Evolutionary conservation across 2,888 invertebrate genomes (phyloP).

Genomic region (Colostygia pectinataria): DNA sequence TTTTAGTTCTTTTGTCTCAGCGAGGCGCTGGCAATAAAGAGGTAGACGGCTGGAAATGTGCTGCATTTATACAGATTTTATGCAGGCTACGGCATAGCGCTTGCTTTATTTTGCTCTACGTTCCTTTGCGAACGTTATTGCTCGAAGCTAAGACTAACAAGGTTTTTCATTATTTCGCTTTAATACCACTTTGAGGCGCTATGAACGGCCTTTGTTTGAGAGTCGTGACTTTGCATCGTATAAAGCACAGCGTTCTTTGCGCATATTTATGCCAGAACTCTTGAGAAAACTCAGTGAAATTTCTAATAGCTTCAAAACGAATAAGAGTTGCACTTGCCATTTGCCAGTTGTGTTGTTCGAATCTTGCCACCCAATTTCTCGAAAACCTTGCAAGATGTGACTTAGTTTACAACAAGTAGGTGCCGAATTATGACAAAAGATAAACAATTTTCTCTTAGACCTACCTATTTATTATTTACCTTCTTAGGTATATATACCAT

Average conservation of each 20-base stretch:
- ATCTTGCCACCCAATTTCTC: too few species aligned
- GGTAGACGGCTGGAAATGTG: slow-evolving; percentile 66
- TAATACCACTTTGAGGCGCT: slow-evolving; percentile 71
- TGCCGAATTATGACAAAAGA: too few species aligned
- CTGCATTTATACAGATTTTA: slow-evolving; percentile 23
- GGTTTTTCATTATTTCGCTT: slow-evolving; percentile 81
- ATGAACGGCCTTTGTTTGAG: slow-evolving; percentile 51
- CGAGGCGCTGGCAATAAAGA: slow-evolving; percentile 71
- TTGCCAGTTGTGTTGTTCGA: too few species aligned
- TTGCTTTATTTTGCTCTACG: slow-evolving; percentile 70
- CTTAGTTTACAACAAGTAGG: too few species aligned
- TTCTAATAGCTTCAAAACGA: too few species aligned
- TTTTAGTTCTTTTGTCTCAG: slow-evolving; percentile 73
- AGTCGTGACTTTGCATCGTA: slow-evolving; percentile 28
- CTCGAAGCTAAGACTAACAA: slow-evolving; percentile 73
- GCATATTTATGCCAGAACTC: slow-evolving; percentile 13
- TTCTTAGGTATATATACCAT: too few species aligned
- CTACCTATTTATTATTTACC: too few species aligned
- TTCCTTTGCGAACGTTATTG: slow-evolving; percentile 73
- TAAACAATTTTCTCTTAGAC: too few species aligned
- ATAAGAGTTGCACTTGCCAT: too few species aligned
- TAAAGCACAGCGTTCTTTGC: slow-evolving; percentile 16
- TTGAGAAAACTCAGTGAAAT: too few species aligned
- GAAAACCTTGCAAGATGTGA: too few species aligned
- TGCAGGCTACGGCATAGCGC: slow-evolving; percentile 40